Evolutionary conservation across 2,888 invertebrate species (phyloP).

Genomic region (Leptopilina drosophilae): DNA sequence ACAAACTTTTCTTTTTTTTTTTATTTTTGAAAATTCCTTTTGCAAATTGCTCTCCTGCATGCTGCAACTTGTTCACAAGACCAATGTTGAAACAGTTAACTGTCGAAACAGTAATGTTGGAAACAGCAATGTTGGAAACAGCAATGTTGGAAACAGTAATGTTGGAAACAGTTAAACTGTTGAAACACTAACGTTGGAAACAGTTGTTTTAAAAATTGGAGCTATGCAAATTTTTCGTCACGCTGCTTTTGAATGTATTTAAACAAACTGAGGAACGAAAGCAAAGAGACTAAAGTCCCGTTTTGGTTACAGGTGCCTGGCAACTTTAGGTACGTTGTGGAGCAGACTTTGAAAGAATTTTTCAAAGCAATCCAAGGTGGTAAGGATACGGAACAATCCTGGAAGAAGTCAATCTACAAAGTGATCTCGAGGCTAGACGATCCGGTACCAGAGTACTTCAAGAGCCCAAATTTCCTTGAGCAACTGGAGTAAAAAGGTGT

Average conservation of each 20-base stretch:
- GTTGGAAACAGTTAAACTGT: too few species aligned
- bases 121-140: too few species aligned
- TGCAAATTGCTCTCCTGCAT: neutral
- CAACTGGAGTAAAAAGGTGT: constrained; percentile 88
- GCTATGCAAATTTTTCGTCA: constrained; percentile 8
- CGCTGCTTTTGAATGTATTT: constrained; percentile 27
- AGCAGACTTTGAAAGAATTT: constrained; percentile 98
- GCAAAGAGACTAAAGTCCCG: too few species aligned
- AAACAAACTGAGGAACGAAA: too few species aligned
- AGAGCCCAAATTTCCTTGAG: constrained; percentile 99
- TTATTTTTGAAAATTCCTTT: constrained; percentile 43
- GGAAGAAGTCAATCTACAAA: constrained; percentile 99
- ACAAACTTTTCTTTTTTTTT: constrained; percentile 55
- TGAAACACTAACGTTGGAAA: too few species aligned
- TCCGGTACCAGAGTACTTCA: constrained; percentile 99
- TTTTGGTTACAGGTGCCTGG: constrained; percentile 89
- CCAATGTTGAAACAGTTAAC: too few species aligned
- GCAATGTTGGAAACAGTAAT: too few species aligned
- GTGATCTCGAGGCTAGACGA: constrained; percentile 99
- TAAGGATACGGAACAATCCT: constrained; percentile 98
- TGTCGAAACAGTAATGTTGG: too few species aligned
- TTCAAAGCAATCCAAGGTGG: constrained; percentile 98
- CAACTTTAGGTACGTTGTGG: constrained; percentile 97
- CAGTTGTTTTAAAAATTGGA: too few species aligned
- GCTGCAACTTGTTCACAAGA: too few species aligned